Evolutionary conservation across 1,140 invertebrate species (phyloP).

Genomic region (Luehdorfia chinensis): DNA sequence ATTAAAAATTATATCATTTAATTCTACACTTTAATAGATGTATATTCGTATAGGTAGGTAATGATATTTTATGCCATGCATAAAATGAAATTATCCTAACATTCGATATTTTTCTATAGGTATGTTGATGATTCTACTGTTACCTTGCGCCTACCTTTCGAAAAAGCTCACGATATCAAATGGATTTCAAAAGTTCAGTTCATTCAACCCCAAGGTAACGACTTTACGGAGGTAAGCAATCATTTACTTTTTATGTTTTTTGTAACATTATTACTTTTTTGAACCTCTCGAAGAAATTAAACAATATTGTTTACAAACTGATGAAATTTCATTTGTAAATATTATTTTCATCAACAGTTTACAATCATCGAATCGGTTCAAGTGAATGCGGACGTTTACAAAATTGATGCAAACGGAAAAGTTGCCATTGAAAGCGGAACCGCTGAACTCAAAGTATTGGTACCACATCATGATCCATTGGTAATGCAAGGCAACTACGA

Average conservation of each 20-base stretch:
- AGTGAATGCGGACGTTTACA: slow-evolving; percentile 58
- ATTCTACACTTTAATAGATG: too few species aligned
- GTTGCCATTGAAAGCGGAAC: slow-evolving; percentile 70
- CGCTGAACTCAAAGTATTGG: slow-evolving; percentile 76
- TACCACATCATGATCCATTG: slow-evolving; percentile 41
- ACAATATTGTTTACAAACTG: too few species aligned
- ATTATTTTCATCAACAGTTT: slow-evolving; percentile 43
- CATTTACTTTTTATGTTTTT: too few species aligned
- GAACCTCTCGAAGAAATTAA: background rate
- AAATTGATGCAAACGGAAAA: slow-evolving; percentile 57
- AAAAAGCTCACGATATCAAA: slow-evolving; percentile 69
- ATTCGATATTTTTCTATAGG: slow-evolving; percentile 30
- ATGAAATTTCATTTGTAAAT: too few species aligned
- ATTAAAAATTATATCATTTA: too few species aligned
- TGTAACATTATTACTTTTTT: too few species aligned
- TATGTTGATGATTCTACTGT: slow-evolving; percentile 38
- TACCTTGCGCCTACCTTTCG: slow-evolving; percentile 51
- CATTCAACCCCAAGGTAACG: slow-evolving; percentile 47
- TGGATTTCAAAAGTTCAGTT: slow-evolving; percentile 40
- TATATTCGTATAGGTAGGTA: background rate
- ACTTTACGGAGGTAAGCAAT: slow-evolving; percentile 44
- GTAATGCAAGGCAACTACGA: slow-evolving; percentile 60
- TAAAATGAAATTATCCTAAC: too few species aligned
- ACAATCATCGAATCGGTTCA: slow-evolving; percentile 65
- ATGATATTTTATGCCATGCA: too few species aligned